Percentiles rank a stretch among this genome's conserved stretches.
Conservation (phyloP, 2,888 invertebrate genomes). For the Rosalia funebris region DNA sequence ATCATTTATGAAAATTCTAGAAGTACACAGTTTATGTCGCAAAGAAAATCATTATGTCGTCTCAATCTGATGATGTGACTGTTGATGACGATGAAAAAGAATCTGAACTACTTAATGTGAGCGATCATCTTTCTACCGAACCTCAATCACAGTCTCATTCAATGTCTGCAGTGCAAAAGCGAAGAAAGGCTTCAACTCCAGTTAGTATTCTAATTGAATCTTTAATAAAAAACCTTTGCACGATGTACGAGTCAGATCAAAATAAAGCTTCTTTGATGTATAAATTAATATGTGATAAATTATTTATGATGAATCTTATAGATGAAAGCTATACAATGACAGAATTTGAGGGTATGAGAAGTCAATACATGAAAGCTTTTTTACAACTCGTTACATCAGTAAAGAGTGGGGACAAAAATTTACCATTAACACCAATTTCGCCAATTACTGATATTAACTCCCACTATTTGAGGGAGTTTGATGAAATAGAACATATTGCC, state of each 20-base stretch:
- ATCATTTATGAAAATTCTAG: constrained; percentile 12
- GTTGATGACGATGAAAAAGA: constrained; percentile 28
- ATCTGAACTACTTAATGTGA: constrained; percentile 10
- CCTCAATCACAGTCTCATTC: neutral
- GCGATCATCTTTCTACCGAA: neutral
- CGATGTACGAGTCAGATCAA: constrained; percentile 71
- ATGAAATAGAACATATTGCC: constrained; percentile 76
- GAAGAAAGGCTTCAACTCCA: constrained; percentile 65
- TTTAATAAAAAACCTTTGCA: constrained; percentile 75
- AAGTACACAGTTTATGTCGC: constrained; percentile 1
- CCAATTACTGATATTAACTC: constrained; percentile 69
- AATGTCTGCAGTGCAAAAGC: constrained; percentile 17
- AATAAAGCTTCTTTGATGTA: constrained; percentile 71
- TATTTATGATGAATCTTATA: constrained; percentile 75
- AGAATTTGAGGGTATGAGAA: constrained; percentile 76
- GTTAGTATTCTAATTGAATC: constrained; percentile 77
- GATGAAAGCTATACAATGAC: constrained; percentile 76
- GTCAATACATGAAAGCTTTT: constrained; percentile 74
- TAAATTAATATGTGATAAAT: constrained; percentile 73
- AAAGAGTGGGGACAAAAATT: constrained; percentile 67
- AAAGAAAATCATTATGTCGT: neutral
- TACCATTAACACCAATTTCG: constrained; percentile 66
- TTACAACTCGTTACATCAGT: constrained; percentile 73
- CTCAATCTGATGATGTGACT: constrained; percentile 23
- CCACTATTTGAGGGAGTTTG: constrained; percentile 76